Evolutionary conservation across 1,140 invertebrate genomes (phyloP).

Genomic region (Bombus sibiricus): DNA sequence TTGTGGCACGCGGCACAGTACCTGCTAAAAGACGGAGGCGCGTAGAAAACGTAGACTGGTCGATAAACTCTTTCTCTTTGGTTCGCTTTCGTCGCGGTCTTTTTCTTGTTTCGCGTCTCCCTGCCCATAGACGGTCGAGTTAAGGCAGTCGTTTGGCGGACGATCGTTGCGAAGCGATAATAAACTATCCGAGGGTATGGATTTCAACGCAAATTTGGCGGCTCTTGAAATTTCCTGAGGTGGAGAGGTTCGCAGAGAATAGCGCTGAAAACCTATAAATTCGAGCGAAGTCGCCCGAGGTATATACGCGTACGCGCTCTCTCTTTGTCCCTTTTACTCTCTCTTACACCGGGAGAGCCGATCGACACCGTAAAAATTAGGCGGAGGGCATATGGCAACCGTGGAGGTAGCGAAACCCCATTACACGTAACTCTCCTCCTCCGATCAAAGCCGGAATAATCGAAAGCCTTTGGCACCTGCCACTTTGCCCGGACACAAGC

Average conservation of each 20-base stretch:
- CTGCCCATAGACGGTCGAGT: conserved; percentile 8
- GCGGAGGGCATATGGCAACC: conserved; percentile 70
- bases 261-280: conserved; percentile 66
- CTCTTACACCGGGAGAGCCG: conserved; percentile 8
- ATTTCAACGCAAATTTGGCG: conserved; percentile 54
- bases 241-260: conserved; percentile 29
- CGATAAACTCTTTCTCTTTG: conserved; percentile 18
- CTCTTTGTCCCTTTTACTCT: background rate
- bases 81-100: background rate
- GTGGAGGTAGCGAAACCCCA: conserved; percentile 68
- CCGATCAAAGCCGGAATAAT: conserved; percentile 71
- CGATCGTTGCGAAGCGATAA: conserved; percentile 49
- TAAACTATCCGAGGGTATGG: conserved; percentile 50
- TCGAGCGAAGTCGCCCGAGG: conserved; percentile 60
- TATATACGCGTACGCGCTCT: conserved; percentile 30
- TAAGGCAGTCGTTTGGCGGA: conserved; percentile 33
- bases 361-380: conserved; percentile 71
- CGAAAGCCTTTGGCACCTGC: conserved; percentile 72
- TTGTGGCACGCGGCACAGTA: background rate
- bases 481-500: conserved; percentile 51
- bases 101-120: conserved; percentile 1
- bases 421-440: conserved; percentile 54
- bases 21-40: background rate
- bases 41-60: conserved; percentile 7
- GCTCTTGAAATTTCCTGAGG: conserved; percentile 43